These are phyloP conservation scores for Scaptomyza hsui DNA, from an alignment of 1,140 invertebrate species.

Conservation along the genomic window DNA sequence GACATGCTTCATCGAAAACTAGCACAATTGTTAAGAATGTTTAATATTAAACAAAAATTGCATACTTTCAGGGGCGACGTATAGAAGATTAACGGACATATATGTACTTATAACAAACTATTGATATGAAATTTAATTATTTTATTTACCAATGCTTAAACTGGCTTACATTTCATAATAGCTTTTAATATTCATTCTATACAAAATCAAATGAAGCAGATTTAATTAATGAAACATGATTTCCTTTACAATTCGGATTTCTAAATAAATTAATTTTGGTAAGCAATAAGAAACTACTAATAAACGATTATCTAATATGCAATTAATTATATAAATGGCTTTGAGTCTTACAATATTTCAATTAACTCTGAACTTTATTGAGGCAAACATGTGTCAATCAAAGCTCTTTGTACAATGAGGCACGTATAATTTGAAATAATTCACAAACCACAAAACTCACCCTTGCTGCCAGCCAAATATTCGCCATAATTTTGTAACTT, in stretches of 20 bases:
- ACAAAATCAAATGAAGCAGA: too few relatives aligned
- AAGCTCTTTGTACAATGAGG: constrained; percentile 2
- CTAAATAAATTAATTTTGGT: not conserved
- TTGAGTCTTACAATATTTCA: not conserved
- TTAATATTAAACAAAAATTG: too few relatives aligned
- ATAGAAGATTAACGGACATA: too few relatives aligned
- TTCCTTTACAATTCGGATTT: not conserved
- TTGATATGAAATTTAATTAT: too few relatives aligned
- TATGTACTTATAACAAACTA: too few relatives aligned
- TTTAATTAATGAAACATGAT: not conserved
- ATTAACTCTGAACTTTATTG: not conserved
- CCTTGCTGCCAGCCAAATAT: not conserved
- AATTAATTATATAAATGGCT: constrained; percentile 8
- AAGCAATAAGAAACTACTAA: not conserved
- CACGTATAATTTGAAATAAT: constrained; percentile 11
- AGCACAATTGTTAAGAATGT: too few relatives aligned
- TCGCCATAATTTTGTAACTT: not conserved
- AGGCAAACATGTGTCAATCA: constrained; percentile 8
- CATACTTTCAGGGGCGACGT: too few relatives aligned
- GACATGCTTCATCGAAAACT: too few relatives aligned
- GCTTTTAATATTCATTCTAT: too few relatives aligned
- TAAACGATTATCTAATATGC: not conserved
- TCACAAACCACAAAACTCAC: not conserved
- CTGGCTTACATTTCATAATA: too few relatives aligned
- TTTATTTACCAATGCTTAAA: too few relatives aligned